A percentile compares a stretch with the other conserved stretches of the same genome.
Conservation (phyloP, 2,113 vertebrate species). For the Corythaixoides concolor region DNA sequence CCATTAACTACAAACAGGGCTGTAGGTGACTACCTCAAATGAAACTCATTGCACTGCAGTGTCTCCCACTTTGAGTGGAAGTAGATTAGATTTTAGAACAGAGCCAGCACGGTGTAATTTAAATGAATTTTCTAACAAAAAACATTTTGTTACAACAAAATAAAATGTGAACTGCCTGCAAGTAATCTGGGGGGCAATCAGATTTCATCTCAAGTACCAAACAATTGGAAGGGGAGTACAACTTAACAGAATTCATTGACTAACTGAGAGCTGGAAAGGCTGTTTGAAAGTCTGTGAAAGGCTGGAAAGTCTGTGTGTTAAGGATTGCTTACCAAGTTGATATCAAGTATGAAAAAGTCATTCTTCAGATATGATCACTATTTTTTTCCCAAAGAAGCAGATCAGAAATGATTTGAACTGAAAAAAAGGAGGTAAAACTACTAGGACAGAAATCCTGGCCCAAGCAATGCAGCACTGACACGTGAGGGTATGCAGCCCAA, state of each 20-base stretch:
- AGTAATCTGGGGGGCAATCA: background rate
- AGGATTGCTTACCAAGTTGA: background rate
- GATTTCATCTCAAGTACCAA: background rate
- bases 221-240: background rate
- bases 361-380: background rate
- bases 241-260: background rate
- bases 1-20: background rate
- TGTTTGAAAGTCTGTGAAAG: background rate
- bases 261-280: background rate
- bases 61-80: background rate
- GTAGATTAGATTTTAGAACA: background rate
- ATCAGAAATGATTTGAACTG: accelerated
- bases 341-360: background rate
- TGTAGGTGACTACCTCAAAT: background rate
- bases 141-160: background rate
- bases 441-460: background rate
- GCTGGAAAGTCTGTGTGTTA: background rate
- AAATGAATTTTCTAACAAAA: background rate
- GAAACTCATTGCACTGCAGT: accelerated
- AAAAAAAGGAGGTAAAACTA: background rate
- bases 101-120: background rate
- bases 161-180: background rate
- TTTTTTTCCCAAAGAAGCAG: background rate
- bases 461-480: background rate
- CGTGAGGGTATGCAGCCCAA: accelerated